Percentiles rank a stretch among this genome's conserved stretches.
These are phyloP conservation scores for Spodoptera litura DNA, from an alignment of 1,140 invertebrate genomes.

Conservation along the genomic window DNA sequence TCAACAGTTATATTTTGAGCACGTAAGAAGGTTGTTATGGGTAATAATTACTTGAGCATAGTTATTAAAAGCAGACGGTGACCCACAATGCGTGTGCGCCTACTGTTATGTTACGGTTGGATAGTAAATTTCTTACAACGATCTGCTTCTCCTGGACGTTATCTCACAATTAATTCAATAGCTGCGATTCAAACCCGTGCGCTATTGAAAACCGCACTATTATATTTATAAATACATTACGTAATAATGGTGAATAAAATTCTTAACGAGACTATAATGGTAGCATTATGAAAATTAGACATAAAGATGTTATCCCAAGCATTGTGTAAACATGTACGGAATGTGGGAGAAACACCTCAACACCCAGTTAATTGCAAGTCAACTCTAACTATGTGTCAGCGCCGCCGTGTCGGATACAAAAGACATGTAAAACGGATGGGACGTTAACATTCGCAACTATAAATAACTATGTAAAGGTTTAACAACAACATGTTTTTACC, in stretches of 20 bases:
- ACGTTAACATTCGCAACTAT: neutral
- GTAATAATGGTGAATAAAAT: conserved; percentile 15
- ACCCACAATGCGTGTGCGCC: conserved; percentile 66
- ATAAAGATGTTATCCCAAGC: neutral
- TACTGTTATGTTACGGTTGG: conserved; percentile 82
- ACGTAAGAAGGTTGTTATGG: conserved; percentile 59
- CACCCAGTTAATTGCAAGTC: conserved; percentile 7
- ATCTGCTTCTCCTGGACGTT: conserved; percentile 47
- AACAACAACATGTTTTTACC: neutral
- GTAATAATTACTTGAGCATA: conserved; percentile 54
- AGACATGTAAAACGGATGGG: conserved; percentile 3
- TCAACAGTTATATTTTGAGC: conserved; percentile 60
- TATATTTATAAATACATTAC: conserved; percentile 51
- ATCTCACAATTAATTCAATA: conserved; percentile 34
- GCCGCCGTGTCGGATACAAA: neutral
- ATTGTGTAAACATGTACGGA: conserved; percentile 11
- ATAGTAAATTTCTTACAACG: conserved; percentile 67
- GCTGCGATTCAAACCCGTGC: conserved; percentile 8
- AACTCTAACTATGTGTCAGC: neutral
- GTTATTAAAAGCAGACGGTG: conserved; percentile 63
- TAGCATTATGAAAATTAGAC: conserved; percentile 7
- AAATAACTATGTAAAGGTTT: neutral
- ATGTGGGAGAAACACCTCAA: conserved; percentile 17
- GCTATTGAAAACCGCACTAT: neutral
- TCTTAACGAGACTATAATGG: neutral